Evolutionary conservation across 2,113 vertebrate species (phyloP).

Genomic region (Lutjanus erythropterus): DNA sequence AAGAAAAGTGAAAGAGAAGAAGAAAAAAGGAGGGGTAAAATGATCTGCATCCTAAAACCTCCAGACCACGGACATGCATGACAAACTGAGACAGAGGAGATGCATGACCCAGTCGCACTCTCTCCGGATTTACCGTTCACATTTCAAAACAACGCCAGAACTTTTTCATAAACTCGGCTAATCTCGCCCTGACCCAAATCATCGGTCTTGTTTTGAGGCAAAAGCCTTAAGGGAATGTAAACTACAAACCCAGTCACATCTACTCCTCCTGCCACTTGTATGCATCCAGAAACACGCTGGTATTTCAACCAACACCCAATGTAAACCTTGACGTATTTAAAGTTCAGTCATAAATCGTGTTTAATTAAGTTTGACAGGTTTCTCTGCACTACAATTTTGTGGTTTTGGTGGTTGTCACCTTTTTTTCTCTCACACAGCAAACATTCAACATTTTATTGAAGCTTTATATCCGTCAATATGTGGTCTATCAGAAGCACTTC

Average conservation of each 20-base stretch:
- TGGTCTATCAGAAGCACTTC: not conserved
- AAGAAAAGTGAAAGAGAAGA: not conserved
- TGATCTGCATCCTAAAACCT: conserved; percentile 14
- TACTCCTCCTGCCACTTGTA: not conserved
- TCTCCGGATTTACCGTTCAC: not conserved
- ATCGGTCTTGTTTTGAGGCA: not conserved
- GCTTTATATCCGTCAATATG: not conserved
- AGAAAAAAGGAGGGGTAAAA: not conserved
- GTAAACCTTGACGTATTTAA: not conserved
- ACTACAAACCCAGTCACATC: not conserved
- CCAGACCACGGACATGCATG: not conserved
- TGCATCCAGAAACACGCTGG: not conserved
- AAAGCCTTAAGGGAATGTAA: not conserved
- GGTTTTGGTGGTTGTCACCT: not conserved
- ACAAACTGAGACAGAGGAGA: conserved; percentile 12
- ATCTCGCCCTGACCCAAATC: conserved; percentile 33
- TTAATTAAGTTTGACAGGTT: not conserved
- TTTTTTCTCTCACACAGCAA: not conserved
- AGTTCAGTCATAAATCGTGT: conserved; percentile 1
- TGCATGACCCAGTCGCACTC: conserved; percentile 12
- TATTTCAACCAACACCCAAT: not conserved
- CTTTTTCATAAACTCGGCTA: conserved; percentile 21
- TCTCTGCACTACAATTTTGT: conserved; percentile 1
- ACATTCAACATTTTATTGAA: not conserved
- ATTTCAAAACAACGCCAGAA: conserved; percentile 40